A percentile compares a stretch with the other conserved stretches of the same genome.
Conservation (phyloP, 2,888 invertebrate species). For the Ormyrus nitidulus region DNA sequence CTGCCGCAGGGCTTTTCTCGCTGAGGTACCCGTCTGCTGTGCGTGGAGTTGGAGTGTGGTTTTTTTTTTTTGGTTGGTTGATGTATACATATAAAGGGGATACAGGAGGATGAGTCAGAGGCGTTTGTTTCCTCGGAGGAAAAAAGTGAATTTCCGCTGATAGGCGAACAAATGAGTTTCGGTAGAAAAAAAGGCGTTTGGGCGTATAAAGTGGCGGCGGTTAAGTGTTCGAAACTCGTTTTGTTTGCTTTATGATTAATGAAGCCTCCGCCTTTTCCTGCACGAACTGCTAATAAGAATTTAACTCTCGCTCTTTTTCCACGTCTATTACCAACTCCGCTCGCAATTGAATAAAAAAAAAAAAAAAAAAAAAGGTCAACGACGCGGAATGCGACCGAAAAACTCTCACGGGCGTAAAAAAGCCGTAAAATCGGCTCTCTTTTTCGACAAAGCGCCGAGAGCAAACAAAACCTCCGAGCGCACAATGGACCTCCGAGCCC, state of each 20-base stretch:
- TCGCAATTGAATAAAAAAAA: too few relatives aligned
- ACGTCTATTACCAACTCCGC: too few relatives aligned
- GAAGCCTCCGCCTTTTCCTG: not conserved
- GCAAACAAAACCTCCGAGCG: too few relatives aligned
- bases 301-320: not conserved
- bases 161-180: not conserved
- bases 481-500: too few relatives aligned
- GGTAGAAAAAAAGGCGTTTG: slow-evolving; percentile 4
- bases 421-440: too few relatives aligned
- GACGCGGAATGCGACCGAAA: too few relatives aligned
- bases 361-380: too few relatives aligned
- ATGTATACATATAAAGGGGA: not conserved
- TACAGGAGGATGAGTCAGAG: slow-evolving; percentile 6
- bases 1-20: slow-evolving; percentile 32
- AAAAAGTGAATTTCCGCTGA: slow-evolving; percentile 40
- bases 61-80: not conserved
- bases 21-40: not conserved
- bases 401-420: too few relatives aligned
- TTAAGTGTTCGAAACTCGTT: slow-evolving; percentile 5
- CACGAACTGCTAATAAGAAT: not conserved
- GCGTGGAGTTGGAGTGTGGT: not conserved
- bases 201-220: not conserved
- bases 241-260: not conserved
- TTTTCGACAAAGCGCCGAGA: too few relatives aligned
- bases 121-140: not conserved